These are phyloP conservation scores for Microtus ochrogaster DNA, from an alignment of 2,113 vertebrate species.

Conservation along the genomic window DNA sequence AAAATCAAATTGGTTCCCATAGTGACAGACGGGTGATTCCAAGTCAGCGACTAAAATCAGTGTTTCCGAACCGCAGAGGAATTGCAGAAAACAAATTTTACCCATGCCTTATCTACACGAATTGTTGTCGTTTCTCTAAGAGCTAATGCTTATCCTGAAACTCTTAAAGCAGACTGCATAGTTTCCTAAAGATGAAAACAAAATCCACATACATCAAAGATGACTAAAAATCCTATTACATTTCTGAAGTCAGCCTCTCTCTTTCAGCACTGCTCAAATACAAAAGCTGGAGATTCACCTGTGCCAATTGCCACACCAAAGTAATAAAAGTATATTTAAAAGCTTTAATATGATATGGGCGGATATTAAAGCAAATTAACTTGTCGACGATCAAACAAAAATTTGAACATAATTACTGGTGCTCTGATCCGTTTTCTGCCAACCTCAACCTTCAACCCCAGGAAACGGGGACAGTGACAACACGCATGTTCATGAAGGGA, in stretches of 20 bases:
- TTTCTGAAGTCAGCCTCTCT: slow-evolving; percentile 10
- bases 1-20: slow-evolving; percentile 43
- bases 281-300: slow-evolving; percentile 88
- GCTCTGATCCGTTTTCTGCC: not conserved
- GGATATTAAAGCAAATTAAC: slow-evolving; percentile 28
- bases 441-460: not conserved
- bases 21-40: not conserved
- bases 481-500: not conserved
- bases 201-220: not conserved
- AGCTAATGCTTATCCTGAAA: not conserved
- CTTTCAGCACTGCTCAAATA: slow-evolving; percentile 88
- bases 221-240: not conserved
- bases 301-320: slow-evolving; percentile 4
- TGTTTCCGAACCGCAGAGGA: not conserved
- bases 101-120: not conserved
- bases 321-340: not conserved
- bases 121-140: not conserved
- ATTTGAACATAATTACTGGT: not conserved
- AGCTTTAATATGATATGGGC: not conserved
- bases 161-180: not conserved
- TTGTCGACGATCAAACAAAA: not conserved
- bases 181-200: slow-evolving; percentile 6
- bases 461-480: not conserved
- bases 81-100: not conserved
- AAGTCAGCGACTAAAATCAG: not conserved